Base-by-base conservation (phyloP, 1,140 invertebrate genomes). In the Drosophila punjabiensis region DNA sequence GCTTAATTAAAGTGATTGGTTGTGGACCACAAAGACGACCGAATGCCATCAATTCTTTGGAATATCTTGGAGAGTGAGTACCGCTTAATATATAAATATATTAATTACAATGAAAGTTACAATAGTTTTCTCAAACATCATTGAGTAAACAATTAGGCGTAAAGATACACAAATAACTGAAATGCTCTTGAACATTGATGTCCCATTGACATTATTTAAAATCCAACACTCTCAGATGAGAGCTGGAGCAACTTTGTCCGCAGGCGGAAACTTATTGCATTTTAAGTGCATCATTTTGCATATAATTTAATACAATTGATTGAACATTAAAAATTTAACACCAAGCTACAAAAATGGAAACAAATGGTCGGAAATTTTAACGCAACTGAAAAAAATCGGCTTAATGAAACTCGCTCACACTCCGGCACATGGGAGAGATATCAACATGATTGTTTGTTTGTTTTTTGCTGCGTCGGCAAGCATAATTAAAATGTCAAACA, bases 401-500 rank as follows among this genome's bases (percentile, higher is more conserved):
- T 65, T 62, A 60, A 67, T 81, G 76, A 88, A 89, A 81, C 50
- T 80, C 62, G 55, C 53, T 79, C 65, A 45, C 52, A 24, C 14
- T 18, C 74, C 35, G 35, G 14, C 14, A 32, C 43, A 64, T 13
- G 43, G 37, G 35, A 24, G 47, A 66, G 28, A 78, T 79, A 59
- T 71, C 18, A 47, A 59, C 61, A 64, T 64, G 59, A 71, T 78
- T 69, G 50, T 78, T 69, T 78, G 63, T 60, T 64, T 71, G 75
- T 24, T 24, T 24, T 1, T 39, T 53, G 53, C 65, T 48, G 58
- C 59, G 66, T 70, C 76, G 58, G 55, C 60, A 37, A 64, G 76
- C 76, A 79, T 79, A 79, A 79, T 79, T 79, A 79, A 79, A 79
- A 79, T 85, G 85, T 88, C 85, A 88, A 85, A 76, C 85, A 79